Base-by-base conservation (phyloP, 2,113 vertebrate species). In the Paramisgurnus dabryanus region DNA sequence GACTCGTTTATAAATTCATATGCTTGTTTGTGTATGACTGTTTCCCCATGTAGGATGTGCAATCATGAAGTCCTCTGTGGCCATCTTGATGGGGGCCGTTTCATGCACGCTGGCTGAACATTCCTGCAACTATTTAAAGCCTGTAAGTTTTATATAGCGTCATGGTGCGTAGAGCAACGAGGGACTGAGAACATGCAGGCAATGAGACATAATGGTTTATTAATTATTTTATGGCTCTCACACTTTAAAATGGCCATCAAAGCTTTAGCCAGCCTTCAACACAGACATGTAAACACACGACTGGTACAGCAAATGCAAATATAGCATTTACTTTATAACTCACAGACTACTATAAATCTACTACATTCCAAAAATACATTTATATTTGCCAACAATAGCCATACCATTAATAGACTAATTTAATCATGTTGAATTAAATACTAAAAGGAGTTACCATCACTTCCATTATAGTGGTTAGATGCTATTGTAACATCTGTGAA, bases 31-130 rank as follows among this genome's bases (percentile, higher is more conserved):
- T 34, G 68, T 76, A 66, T 72, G 65, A 76, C 73, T 68, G 47
- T 71, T 80, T 72, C 69, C 61, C 43, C 49, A 58, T 67, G 74
- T 84, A 60, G 79, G 79, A 61, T 72, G 71, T 17, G 43, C 47
- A 76, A 53, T 80, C 67, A 45, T 71, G 47, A 67, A 81, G 18
- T 80, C 78, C 75, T 72, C 60, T 80, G 82, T 80, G 61, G 34
- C 40, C 9, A 58, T 53, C 57, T 80, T 17, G 64, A 74, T 55
- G 65, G 43, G 64, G 73, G 58, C 45, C 49, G 41, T 64, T 74
- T 49, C 18, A 77, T 18, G 47, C 34, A 53, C 27, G 45, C 74
- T 53, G 47, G 45, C 27, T 53, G 10, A 65, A 66, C 43, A 76
- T 7, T 75, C 6, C 9, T 67, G 50, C 63, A 49, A 60, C 18